phyloP scores from a whole-genome alignment of 2,888 invertebrate species.

The Alviniconcha strummeri region DNA sequence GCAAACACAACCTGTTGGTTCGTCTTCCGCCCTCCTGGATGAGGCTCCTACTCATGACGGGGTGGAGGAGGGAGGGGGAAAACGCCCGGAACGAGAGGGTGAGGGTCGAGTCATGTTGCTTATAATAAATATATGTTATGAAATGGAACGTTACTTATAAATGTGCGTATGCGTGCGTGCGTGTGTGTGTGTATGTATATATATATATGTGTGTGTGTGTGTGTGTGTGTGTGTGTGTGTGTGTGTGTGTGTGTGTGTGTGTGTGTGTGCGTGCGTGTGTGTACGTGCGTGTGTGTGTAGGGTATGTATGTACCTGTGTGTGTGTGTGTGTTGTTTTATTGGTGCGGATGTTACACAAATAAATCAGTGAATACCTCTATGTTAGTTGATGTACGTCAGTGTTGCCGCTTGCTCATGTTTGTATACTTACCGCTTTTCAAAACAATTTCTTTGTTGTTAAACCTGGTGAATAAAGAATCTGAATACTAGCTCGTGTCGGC shows the following conservation, averaged over 20 bases:
- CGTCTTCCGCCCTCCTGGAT: too few relatives aligned
- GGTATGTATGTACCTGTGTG: neutral
- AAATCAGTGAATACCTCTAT: too few relatives aligned
- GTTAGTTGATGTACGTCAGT: too few relatives aligned
- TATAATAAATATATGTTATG: neutral
- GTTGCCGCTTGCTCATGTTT: neutral
- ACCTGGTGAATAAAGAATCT: too few relatives aligned
- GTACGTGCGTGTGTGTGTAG: neutral
- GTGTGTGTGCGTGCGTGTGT: neutral
- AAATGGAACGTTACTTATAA: neutral
- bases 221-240: conserved; percentile 8
- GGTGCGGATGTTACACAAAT: too few relatives aligned
- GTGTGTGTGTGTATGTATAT: neutral
- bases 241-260: neutral
- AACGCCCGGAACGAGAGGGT: too few relatives aligned
- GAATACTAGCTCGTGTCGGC: too few relatives aligned
- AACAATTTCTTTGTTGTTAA: too few relatives aligned
- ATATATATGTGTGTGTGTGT: neutral
- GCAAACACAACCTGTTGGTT: too few relatives aligned
- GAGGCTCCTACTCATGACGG: too few relatives aligned
- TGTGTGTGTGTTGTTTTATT: neutral
- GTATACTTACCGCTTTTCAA: neutral
- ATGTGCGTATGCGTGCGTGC: neutral
- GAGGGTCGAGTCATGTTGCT: too few relatives aligned
- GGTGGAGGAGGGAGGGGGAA: too few relatives aligned